A percentile compares a stretch with the other conserved stretches of the same genome.
phyloP scores from a whole-genome alignment of 2,113 vertebrate species.

The Alligator sinensis region DNA sequence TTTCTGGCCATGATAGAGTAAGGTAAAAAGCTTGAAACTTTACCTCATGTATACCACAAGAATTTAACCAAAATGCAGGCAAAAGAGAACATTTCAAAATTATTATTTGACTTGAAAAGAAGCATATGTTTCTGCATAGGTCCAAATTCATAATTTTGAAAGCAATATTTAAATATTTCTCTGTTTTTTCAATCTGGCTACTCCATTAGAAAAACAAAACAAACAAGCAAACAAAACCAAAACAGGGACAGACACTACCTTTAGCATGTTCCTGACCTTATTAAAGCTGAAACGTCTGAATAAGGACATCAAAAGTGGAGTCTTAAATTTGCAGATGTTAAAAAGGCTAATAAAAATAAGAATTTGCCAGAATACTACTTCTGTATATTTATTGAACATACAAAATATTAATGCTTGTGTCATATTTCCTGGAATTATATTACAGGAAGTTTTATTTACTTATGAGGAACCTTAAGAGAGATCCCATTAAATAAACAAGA shows the following conservation, averaged over 20 bases:
- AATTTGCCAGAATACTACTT: background rate
- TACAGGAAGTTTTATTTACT: slow-evolving; percentile 1
- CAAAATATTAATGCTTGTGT: background rate
- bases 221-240: too few species aligned
- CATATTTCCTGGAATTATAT: background rate
- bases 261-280: background rate
- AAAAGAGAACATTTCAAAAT: background rate
- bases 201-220: too few species aligned
- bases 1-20: too few species aligned
- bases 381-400: background rate
- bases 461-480: background rate
- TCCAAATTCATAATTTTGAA: background rate
- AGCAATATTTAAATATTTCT: background rate
- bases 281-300: background rate
- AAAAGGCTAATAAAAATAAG: background rate
- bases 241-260: too few species aligned
- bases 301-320: background rate
- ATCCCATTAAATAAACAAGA: background rate
- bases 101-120: background rate
- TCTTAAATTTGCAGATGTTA: background rate
- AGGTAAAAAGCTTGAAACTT: too few species aligned
- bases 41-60: too few species aligned
- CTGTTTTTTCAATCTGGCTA: background rate
- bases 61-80: background rate
- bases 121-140: background rate